phyloP scores from a whole-genome alignment of 2,888 invertebrate genomes.

The Drosophila putrida region DNA sequence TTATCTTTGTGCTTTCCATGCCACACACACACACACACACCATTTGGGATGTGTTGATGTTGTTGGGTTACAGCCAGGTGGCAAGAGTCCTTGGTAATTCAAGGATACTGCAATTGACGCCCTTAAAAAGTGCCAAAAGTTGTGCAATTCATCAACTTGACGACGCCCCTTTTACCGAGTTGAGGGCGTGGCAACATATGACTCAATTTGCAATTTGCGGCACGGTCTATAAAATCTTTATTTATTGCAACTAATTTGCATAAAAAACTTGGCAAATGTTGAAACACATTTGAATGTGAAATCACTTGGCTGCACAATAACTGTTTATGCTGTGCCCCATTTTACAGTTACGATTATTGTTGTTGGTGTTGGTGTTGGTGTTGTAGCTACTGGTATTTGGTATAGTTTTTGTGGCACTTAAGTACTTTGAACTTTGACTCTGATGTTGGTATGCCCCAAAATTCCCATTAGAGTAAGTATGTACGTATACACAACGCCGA shows the following conservation, averaged over 20 bases:
- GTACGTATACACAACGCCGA: constrained; percentile 9
- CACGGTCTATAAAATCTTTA: constrained; percentile 38
- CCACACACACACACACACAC: constrained; percentile 26
- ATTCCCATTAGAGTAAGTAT: constrained; percentile 38
- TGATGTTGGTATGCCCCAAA: constrained; percentile 6
- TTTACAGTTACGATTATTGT: constrained; percentile 27
- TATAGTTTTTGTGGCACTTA: constrained; percentile 30
- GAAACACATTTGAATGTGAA: constrained; percentile 27
- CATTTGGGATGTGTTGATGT: not conserved
- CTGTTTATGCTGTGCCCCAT: constrained; percentile 22
- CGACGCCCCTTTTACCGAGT: not conserved
- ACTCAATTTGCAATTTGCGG: constrained; percentile 42
- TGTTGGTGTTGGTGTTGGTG: constrained; percentile 22
- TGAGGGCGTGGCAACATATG: constrained; percentile 13
- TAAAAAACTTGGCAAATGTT: constrained; percentile 30
- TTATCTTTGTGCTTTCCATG: constrained; percentile 30
- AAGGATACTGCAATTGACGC: constrained; percentile 48
- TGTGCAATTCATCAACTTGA: constrained; percentile 31
- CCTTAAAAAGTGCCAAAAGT: constrained; percentile 41
- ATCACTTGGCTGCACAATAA: constrained; percentile 31
- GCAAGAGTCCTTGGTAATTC: constrained; percentile 48
- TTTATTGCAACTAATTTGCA: constrained; percentile 51
- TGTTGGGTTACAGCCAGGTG: constrained; percentile 13
- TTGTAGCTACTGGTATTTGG: constrained; percentile 8
- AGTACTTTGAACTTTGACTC: constrained; percentile 35